These are phyloP conservation scores for Eueremaeus valkanovi DNA, from an alignment of 2,888 invertebrate genomes.

Conservation along the genomic window DNA sequence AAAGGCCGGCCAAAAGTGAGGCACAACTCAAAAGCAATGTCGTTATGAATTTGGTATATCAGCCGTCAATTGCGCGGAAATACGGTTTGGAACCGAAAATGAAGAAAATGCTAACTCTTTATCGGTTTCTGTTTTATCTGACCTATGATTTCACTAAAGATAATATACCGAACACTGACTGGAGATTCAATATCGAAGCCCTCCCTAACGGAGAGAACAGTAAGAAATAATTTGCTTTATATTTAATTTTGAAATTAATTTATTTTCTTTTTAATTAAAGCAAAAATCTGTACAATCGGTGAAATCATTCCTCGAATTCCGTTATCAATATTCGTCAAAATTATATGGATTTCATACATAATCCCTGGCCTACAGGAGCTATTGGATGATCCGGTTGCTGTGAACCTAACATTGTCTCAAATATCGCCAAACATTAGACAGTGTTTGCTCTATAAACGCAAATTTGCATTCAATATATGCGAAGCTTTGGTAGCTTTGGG, in stretches of 20 bases:
- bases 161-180: conserved; percentile 22
- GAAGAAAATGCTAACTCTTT: conserved; percentile 62
- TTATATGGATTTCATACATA: conserved; percentile 60
- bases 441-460: conserved; percentile 58
- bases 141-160: conserved; percentile 53
- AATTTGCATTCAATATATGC: conserved; percentile 60
- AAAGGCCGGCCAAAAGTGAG: background rate
- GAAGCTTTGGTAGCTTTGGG: conserved; percentile 61
- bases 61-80: conserved; percentile 45
- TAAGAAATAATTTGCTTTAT: conserved; percentile 46
- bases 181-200: conserved; percentile 49
- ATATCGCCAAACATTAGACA: conserved; percentile 58
- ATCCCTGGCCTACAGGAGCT: conserved; percentile 60
- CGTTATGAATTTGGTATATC: conserved; percentile 29
- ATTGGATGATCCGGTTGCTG: conserved; percentile 64
- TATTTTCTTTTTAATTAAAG: background rate
- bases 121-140: conserved; percentile 66
- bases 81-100: conserved; percentile 61
- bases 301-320: conserved; percentile 68
- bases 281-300: conserved; percentile 66
- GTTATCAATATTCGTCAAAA: conserved; percentile 64
- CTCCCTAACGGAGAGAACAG: conserved; percentile 58
- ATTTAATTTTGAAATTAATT: conserved; percentile 38
- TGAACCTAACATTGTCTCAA: conserved; percentile 62
- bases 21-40: background rate